phyloP scores from a whole-genome alignment of 2,797 vertebrate species.

The Zonotrichia albicollis region DNA sequence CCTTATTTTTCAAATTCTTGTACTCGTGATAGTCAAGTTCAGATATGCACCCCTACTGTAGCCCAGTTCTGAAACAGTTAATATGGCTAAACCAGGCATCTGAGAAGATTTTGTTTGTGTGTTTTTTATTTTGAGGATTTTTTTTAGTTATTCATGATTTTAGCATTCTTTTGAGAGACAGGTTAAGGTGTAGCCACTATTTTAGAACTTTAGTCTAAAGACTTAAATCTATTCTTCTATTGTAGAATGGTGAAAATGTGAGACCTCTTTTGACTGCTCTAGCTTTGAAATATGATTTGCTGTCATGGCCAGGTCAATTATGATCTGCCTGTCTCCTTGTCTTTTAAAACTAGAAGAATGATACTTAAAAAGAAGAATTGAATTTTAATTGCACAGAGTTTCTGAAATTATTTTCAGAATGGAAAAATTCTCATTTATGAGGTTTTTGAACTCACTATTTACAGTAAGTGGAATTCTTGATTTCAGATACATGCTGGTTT shows the following conservation, averaged over 20 bases:
- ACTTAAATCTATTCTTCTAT: neutral
- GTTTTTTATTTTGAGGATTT: too few relatives aligned
- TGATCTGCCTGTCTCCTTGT: neutral
- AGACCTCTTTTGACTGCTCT: neutral
- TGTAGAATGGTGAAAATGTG: neutral
- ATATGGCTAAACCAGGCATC: neutral
- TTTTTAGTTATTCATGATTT: neutral
- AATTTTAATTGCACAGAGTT: neutral
- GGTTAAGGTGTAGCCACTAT: neutral
- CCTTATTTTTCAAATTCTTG: neutral
- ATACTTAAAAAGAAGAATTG: neutral
- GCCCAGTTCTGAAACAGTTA: neutral
- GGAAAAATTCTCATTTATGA: neutral
- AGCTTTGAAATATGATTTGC: neutral
- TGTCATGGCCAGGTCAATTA: neutral
- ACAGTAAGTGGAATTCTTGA: neutral
- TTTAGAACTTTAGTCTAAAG: neutral
- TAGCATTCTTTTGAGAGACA: neutral
- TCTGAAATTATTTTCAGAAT: constrained; percentile 5
- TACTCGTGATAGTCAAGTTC: neutral
- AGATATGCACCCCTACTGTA: neutral
- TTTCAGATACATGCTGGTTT: neutral
- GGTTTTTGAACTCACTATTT: neutral
- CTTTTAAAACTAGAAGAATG: neutral
- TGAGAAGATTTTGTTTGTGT: neutral